Evolutionary conservation across 2,113 vertebrate genomes (phyloP), one percentile per base, ranked within the genome.

Genomic region (Neolamprologus caudopunctatus): DNA sequence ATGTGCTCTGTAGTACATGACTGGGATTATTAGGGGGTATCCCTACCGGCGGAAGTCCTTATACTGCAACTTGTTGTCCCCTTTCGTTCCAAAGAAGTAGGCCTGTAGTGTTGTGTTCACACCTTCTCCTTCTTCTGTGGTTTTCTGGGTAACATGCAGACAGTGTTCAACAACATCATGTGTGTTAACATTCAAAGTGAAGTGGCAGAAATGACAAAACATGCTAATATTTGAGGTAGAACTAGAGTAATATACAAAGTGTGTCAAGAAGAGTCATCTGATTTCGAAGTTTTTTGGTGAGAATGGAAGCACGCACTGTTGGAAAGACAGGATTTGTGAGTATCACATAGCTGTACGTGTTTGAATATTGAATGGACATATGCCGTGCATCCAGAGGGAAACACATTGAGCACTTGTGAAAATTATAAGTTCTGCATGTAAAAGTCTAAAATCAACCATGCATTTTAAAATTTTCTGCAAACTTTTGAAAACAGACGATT

Each of bases 61-160:
- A 93, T 98, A 99, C 85, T 94, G 97, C 89, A 99, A 94, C 88
- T 98, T 99, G 17, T 96, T 96, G 54, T 97, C 94, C 93, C 98
- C 99, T 90, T 85, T 96, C 93, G 94, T 97, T 4, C 98, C 98
- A 92, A 99, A 99, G 95, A 99, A 99, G 93, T 95, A 96, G 17
- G 98, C 96, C 95, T 99, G 97, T 88, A 99, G 96, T 3, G 97
- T 96, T 1, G 99, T 99, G 92, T 97, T 97, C 90, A 97, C 95
- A 37, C 37, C 93, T 35, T 87, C 89, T 1, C 21, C 91, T 10
- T 94, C 95, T 1, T 91, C 90, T 3, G 17, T 82, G 26, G 90
- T 24, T 6, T 16, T 91, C 95, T 96, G 92, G 13, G 40, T 14
- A 9, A 75, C 73, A 82, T 24, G 61, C 71, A 78, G 4, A 16